Base-by-base conservation (phyloP, 1,140 invertebrate species). In the Coenobita brevimanus region DNA sequence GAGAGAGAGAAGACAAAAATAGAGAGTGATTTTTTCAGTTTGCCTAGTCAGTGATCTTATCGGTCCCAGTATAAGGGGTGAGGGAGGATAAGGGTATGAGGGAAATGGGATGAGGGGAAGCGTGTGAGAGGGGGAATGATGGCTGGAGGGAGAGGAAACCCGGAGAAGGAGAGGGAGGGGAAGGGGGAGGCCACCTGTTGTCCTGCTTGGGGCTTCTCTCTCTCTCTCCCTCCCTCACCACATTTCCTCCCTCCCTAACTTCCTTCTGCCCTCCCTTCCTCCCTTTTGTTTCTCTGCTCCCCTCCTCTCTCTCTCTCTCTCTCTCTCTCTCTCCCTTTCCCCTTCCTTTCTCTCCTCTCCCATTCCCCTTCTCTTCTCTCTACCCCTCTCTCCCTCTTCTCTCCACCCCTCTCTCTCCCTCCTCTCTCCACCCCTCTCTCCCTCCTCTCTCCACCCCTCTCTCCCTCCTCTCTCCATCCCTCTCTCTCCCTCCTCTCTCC, bases 1-100 rank as follows among this genome's bases (percentile, higher is more conserved):
- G 33, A 43, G 30, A 21, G 36, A 36, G 36, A 41, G 30, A 33
- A 79, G 41, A 50, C n/a, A 50, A 50, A 79, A 50, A 79, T 41
- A 79, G 75, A 50, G 67, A 71, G 67, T 38, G 67, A 71, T 30
- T n/a, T n/a, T n/a, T n/a, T n/a, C n/a, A n/a, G n/a, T n/a, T n/a
- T n/a, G n/a, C n/a, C n/a, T n/a, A 33, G 24, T 71, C 2, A 33
- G 24, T 71, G 67, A 33, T 3, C 13, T 24, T 33, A 15, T 60
- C 54, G 21, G 50, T 50, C n/a, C n/a, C n/a, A n/a, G 2, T 78
- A 30, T 43, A 10, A 24, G n/a, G n/a, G 30, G 13, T 13, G 1
- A 43, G 41, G n/a, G 41, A 24, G 24, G 41, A 78, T 8, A 43
- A 50, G 43, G 33, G 46, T 3, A 27, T 17, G 8, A 8, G 76